These are phyloP conservation scores for Dicrostonyx torquatus DNA, from an alignment of 2,797 vertebrate genomes.

Conservation along the genomic window DNA sequence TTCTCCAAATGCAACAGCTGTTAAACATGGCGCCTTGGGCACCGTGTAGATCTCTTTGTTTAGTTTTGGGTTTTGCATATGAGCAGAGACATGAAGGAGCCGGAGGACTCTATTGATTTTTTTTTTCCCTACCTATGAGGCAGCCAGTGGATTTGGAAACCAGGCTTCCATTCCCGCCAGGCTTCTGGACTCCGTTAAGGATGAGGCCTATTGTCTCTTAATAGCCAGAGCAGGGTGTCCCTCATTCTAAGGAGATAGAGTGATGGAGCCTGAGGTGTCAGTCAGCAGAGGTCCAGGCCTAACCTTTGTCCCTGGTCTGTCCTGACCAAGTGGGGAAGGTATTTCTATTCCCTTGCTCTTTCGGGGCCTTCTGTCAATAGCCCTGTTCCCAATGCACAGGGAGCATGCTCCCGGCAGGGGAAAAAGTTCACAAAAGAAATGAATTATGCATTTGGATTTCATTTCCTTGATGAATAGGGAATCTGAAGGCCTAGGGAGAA, in stretches of 20 bases:
- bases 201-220: slow-evolving; percentile 50
- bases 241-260: slow-evolving; percentile 27
- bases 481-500: slow-evolving; percentile 79
- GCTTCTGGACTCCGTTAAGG: not conserved
- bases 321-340: slow-evolving; percentile 8
- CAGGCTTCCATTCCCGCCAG: not conserved
- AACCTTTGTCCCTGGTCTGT: slow-evolving; percentile 64
- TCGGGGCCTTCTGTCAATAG: slow-evolving; percentile 73
- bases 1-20: slow-evolving; percentile 76
- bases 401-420: slow-evolving; percentile 80
- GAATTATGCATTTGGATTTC: slow-evolving; percentile 89
- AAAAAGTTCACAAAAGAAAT: slow-evolving; percentile 88
- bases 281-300: slow-evolving; percentile 50
- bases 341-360: slow-evolving; percentile 62
- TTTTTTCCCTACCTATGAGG: not conserved
- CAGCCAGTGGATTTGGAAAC: slow-evolving; percentile 11
- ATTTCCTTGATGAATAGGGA: slow-evolving; percentile 88
- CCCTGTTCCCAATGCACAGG: slow-evolving; percentile 77
- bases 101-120: slow-evolving; percentile 10
- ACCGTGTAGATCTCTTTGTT: slow-evolving; percentile 69
- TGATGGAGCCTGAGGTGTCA: slow-evolving; percentile 55
- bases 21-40: slow-evolving; percentile 72
- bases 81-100: slow-evolving; percentile 42
- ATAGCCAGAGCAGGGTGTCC: slow-evolving; percentile 29
- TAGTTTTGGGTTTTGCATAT: slow-evolving; percentile 65